These are phyloP conservation scores for Aptenodytes patagonicus DNA, from an alignment of 2,113 vertebrate genomes.

Conservation along the genomic window DNA sequence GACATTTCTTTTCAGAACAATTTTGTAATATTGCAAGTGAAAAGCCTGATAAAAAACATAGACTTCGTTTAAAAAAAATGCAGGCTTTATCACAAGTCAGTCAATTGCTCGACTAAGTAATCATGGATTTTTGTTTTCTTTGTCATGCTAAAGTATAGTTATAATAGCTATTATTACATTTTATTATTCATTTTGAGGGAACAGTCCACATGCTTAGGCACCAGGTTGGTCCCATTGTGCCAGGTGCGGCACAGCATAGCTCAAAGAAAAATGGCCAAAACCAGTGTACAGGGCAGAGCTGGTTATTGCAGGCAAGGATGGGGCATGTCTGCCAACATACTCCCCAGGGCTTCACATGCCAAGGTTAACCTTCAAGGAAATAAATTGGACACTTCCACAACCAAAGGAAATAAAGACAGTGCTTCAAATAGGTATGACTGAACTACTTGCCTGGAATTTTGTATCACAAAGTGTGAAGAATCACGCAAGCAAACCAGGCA, in stretches of 20 bases:
- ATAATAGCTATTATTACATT: neutral
- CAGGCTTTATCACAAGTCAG: neutral
- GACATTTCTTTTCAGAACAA: neutral
- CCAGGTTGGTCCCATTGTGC: no score
- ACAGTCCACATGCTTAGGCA: fast-evolving
- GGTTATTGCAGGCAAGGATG: neutral
- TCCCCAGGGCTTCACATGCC: neutral
- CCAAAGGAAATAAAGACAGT: neutral
- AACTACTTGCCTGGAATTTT: neutral
- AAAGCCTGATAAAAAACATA: neutral
- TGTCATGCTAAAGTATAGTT: neutral
- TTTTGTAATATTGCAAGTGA: neutral
- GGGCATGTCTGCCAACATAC: neutral
- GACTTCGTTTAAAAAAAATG: neutral
- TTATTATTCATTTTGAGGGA: neutral
- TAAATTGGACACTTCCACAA: neutral
- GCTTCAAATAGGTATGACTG: neutral
- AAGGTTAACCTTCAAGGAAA: neutral
- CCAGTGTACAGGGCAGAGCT: neutral
- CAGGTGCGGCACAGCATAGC: neutral
- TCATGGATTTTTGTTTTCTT: neutral
- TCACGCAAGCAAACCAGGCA: neutral
- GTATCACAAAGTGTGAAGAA: neutral
- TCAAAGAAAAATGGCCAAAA: neutral
- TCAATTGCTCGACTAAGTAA: neutral